Conservation (phyloP, 2,113 vertebrate species). For the Notothenia coriiceps region DNA sequence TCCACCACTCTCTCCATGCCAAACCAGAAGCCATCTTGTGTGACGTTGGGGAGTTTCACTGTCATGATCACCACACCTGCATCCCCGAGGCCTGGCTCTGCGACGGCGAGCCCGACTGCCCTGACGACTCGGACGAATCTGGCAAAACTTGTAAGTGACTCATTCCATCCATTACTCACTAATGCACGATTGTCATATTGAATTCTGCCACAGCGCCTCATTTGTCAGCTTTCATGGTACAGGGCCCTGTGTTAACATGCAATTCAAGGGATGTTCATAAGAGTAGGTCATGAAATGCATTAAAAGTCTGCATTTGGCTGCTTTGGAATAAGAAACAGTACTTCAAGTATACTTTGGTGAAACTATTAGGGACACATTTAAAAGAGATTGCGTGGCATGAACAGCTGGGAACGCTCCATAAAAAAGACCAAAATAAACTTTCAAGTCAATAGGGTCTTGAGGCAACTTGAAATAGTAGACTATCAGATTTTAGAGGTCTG, state of each 20-base stretch:
- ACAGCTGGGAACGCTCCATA: too few species aligned
- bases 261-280: slow-evolving; percentile 1
- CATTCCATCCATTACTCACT: slow-evolving; percentile 67
- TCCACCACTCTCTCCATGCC: slow-evolving; percentile 63
- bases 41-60: slow-evolving; percentile 93
- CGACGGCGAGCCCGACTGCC: slow-evolving; percentile 95
- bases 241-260: slow-evolving; percentile 8
- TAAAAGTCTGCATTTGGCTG: neutral
- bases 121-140: slow-evolving; percentile 92
- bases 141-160: slow-evolving; percentile 89
- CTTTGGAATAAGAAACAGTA: neutral
- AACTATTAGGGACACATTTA: neutral
- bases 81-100: slow-evolving; percentile 93
- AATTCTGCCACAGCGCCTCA: neutral
- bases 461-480: too few species aligned
- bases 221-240: neutral
- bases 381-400: too few species aligned
- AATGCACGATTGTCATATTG: slow-evolving; percentile 11
- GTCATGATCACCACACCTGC: slow-evolving; percentile 88
- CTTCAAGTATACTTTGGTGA: neutral
- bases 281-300: neutral
- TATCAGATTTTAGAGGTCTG: too few species aligned
- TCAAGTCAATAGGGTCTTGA: too few species aligned
- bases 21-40: slow-evolving; percentile 88
- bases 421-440: too few species aligned